Conservation (phyloP, 2,888 invertebrate genomes). For the Pogonocherus hispidulus region DNA sequence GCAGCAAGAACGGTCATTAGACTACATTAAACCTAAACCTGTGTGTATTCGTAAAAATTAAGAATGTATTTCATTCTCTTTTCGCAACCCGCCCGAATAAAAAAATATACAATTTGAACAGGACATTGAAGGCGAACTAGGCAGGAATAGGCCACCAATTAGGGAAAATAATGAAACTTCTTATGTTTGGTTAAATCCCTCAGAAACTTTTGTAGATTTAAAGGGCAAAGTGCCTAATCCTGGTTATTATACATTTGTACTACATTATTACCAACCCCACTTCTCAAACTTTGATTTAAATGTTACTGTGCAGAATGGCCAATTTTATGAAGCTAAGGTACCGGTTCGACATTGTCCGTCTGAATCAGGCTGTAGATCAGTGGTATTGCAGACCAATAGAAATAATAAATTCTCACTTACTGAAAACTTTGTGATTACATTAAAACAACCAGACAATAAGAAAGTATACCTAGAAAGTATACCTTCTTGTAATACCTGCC, state of each 20-base stretch:
- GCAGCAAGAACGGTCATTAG: slow-evolving; percentile 89
- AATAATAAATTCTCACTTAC: slow-evolving; percentile 80
- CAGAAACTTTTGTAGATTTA: slow-evolving; percentile 77
- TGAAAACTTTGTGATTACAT: slow-evolving; percentile 85
- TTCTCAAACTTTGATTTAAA: slow-evolving; percentile 81
- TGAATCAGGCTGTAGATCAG: slow-evolving; percentile 89
- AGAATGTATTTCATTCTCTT: slow-evolving; percentile 81
- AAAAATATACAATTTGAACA: slow-evolving; percentile 87
- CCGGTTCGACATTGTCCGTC: slow-evolving; percentile 89
- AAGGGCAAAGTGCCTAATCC: slow-evolving; percentile 83
- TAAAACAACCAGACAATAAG: slow-evolving; percentile 77
- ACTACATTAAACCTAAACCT: slow-evolving; percentile 88
- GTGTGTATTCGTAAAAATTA: slow-evolving; percentile 88
- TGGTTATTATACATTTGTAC: slow-evolving; percentile 87
- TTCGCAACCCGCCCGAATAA: slow-evolving; percentile 83
- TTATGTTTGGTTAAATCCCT: slow-evolving; percentile 79
- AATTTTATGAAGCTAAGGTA: slow-evolving; percentile 81
- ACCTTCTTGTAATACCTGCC: slow-evolving; percentile 85
- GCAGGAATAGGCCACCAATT: slow-evolving; percentile 71
- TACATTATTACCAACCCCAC: slow-evolving; percentile 96
- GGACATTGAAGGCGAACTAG: slow-evolving; percentile 74
- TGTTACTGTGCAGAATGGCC: slow-evolving; percentile 80
- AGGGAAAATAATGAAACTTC: slow-evolving; percentile 73
- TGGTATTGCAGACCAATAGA: slow-evolving; percentile 79
- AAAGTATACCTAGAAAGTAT: slow-evolving; percentile 90